phyloP scores from a whole-genome alignment of 2,888 invertebrate genomes.

The Molanna angustata region DNA sequence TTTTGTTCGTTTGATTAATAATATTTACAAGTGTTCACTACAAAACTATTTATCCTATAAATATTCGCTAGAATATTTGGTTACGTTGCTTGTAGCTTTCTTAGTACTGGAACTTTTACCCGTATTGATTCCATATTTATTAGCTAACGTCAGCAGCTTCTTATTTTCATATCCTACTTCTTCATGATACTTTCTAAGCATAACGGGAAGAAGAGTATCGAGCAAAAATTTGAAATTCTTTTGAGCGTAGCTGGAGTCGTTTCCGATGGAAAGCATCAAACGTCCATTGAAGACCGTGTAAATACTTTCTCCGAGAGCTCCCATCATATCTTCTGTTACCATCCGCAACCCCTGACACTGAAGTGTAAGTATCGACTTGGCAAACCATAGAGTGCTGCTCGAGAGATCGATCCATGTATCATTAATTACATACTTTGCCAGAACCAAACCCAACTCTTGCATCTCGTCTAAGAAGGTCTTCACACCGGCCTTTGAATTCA shows the following conservation, averaged over 20 bases:
- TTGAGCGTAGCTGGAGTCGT: slow-evolving; percentile 49
- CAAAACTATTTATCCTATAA: no score
- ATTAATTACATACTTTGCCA: slow-evolving; percentile 63
- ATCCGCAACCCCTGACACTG: slow-evolving; percentile 75
- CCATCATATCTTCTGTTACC: slow-evolving; percentile 70
- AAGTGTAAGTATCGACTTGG: slow-evolving; percentile 69
- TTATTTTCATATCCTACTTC: slow-evolving; percentile 59
- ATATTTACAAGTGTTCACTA: no score
- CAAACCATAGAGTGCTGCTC: slow-evolving; percentile 76
- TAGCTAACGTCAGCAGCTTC: slow-evolving; percentile 50
- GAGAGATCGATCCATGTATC: slow-evolving; percentile 72
- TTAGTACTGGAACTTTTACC: slow-evolving; percentile 54
- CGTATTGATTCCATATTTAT: slow-evolving; percentile 55
- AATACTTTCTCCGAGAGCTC: slow-evolving; percentile 69
- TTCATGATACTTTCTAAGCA: slow-evolving; percentile 60
- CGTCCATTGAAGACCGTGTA: slow-evolving; percentile 73
- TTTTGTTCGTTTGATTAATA: no score
- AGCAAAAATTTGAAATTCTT: slow-evolving; percentile 71
- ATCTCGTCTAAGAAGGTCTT: slow-evolving; percentile 69
- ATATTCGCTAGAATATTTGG: slow-evolving; percentile 69
- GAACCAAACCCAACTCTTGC: slow-evolving; percentile 64
- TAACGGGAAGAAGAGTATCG: slow-evolving; percentile 61
- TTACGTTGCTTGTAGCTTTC: slow-evolving; percentile 53
- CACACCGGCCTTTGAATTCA: slow-evolving; percentile 69
- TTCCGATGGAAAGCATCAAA: slow-evolving; percentile 55